Percentiles rank a stretch among this genome's conserved stretches.
phyloP scores from a whole-genome alignment of 2,113 vertebrate species.

The Numida meleagris region DNA sequence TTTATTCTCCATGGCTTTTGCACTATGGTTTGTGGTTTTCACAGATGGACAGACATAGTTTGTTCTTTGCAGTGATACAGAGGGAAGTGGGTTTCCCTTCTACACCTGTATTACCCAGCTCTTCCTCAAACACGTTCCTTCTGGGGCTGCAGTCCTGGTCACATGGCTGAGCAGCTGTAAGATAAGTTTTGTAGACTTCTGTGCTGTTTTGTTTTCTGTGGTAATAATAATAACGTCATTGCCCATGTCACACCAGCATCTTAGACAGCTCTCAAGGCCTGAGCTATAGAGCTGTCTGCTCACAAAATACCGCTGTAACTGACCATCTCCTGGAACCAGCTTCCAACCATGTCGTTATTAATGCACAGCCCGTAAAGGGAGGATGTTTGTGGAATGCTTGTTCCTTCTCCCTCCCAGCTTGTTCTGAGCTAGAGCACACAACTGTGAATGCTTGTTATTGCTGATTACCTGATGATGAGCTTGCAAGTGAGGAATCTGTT shows the following conservation, averaged over 20 bases:
- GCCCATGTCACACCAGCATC: neutral
- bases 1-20: rapidly evolving
- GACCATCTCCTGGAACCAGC: neutral
- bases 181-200: neutral
- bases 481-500: neutral
- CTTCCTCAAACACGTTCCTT: neutral
- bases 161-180: neutral
- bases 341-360: neutral
- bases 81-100: neutral
- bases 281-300: neutral
- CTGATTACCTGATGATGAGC: neutral
- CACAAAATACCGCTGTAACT: neutral
- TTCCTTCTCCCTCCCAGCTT: neutral
- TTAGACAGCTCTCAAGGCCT: neutral
- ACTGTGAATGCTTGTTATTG: neutral
- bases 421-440: neutral
- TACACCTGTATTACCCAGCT: neutral
- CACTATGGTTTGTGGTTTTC: neutral
- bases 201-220: neutral
- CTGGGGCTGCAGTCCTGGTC: neutral
- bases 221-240: neutral
- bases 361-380: neutral
- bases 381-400: neutral
- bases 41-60: neutral
- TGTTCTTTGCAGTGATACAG: neutral